These are phyloP conservation scores for Phrynocephalus forsythii DNA, from an alignment of 2,797 vertebrate genomes.

Conservation along the genomic window DNA sequence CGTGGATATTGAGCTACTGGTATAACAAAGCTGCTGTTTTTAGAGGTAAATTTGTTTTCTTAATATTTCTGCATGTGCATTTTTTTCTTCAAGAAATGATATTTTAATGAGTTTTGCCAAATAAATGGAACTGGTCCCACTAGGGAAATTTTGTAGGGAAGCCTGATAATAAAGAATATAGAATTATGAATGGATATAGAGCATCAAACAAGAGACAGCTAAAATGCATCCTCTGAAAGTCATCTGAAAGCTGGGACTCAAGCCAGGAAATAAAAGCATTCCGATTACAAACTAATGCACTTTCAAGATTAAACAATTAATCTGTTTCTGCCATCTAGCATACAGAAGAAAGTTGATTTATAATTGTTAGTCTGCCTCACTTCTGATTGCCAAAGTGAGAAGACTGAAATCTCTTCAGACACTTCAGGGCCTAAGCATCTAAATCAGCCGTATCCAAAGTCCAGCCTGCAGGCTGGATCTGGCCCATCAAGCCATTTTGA, in stretches of 20 bases:
- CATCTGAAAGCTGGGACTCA: conserved; percentile 71
- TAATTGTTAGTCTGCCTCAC: conserved; percentile 51
- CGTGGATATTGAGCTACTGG: conserved; percentile 30
- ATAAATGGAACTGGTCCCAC: conserved; percentile 14
- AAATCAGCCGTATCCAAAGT: no score
- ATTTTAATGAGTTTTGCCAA: conserved; percentile 46
- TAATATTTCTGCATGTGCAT: neutral
- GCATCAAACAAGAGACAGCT: conserved; percentile 61
- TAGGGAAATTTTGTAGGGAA: conserved; percentile 34
- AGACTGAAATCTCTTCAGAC: conserved; percentile 16
- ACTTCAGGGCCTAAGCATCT: neutral
- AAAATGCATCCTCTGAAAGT: conserved; percentile 71
- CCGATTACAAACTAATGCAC: conserved; percentile 55
- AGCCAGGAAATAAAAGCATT: conserved; percentile 77
- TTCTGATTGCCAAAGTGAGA: conserved; percentile 45
- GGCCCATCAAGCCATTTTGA: no score
- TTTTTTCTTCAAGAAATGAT: conserved; percentile 5
- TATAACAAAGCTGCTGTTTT: conserved; percentile 31
- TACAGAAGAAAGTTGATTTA: conserved; percentile 70
- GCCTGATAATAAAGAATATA: conserved; percentile 5
- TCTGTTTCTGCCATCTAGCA: conserved; percentile 69
- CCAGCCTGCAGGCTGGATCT: no score
- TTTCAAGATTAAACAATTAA: conserved; percentile 74
- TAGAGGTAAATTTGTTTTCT: conserved; percentile 7
- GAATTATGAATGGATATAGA: conserved; percentile 60